A percentile compares a stretch with the other conserved stretches of the same genome.
These are phyloP conservation scores for Acanthopleura granulata DNA, from an alignment of 2,888 invertebrate genomes.

Conservation along the genomic window DNA sequence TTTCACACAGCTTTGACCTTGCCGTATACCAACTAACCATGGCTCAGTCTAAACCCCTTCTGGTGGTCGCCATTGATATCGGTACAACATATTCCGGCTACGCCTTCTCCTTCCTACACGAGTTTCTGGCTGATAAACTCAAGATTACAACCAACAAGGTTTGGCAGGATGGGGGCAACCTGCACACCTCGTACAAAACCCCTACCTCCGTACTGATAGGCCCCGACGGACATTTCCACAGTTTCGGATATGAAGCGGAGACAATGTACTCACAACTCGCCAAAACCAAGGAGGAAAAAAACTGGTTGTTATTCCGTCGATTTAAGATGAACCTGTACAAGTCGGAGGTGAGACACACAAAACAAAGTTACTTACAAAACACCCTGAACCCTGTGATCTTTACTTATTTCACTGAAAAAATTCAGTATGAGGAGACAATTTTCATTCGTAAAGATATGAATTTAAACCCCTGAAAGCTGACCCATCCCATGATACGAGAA, in stretches of 20 bases:
- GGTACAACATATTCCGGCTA: conserved; percentile 74
- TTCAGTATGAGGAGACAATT: too few relatives aligned
- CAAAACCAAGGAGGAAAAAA: not conserved
- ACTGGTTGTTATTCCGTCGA: not conserved
- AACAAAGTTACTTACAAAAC: too few relatives aligned
- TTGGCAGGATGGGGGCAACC: not conserved
- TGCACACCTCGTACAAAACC: not conserved
- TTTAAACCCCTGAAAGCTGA: too few relatives aligned
- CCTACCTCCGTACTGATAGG: not conserved
- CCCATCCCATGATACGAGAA: too few relatives aligned
- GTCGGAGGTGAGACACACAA: not conserved
- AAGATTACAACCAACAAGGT: not conserved
- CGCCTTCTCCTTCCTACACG: conserved; percentile 70
- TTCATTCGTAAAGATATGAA: too few relatives aligned
- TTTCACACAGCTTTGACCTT: too few relatives aligned
- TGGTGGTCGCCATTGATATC: conserved; percentile 73
- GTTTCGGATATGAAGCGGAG: not conserved
- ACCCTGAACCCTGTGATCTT: too few relatives aligned
- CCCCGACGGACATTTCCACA: not conserved
- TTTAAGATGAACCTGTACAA: not conserved
- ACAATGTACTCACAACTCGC: not conserved
- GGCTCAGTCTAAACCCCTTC: conserved; percentile 40
- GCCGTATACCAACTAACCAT: not conserved
- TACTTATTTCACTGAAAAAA: too few relatives aligned
- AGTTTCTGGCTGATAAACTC: conserved; percentile 34